Base-by-base conservation (phyloP, 2,888 invertebrate species). In the Scaptomyza cyrtandrae region DNA sequence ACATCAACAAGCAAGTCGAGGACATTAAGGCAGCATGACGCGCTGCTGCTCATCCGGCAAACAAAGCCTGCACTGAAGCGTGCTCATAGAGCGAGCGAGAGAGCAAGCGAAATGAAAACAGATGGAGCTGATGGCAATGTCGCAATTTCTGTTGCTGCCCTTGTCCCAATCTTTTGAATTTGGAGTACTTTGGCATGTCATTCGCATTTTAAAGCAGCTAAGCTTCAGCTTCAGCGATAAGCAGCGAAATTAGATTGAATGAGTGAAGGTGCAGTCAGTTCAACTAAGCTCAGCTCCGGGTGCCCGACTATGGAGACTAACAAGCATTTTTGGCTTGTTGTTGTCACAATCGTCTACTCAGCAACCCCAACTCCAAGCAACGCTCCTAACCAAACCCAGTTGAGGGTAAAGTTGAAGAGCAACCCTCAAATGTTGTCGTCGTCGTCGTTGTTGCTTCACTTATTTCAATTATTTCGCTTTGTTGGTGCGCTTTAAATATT, bases 401-500 rank as follows among this genome's bases (percentile, higher is more conserved):
- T 43, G 24, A 19, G 19, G 24, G 53, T 14, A 35, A 49, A 43
- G 58, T 49, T 24, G 58, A 54, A 65, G 70, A 69, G 67, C 83
- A 74, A 74, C 78, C 73, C 78, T 72, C 75, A 74, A 75, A 75
- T 75, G 80, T 75, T 80, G 82, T 33, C 49, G 13, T 63, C 74
- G 74, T 74, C 75, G 80, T 33, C 33, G 13, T 67, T 37, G n/a
- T 86, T 88, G 90, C 89, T 90, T 91, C 90, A 91, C 90, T 91
- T 92, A 91, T 91, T 92, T 92, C 92, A 92, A 92, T 92, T 91
- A 92, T 90, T 92, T 92, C 88, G 90, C 91, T 90, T 91, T 91
- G 91, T 90, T 91, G 84, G 78, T 88, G 88, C 86, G 88, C 86
- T 86, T 92, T 91, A 91, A 92, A 92, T 92, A 92, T 92, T 92